Evolutionary conservation across 2,797 vertebrate genomes (phyloP).

Genomic region (Hydrocynus forskahlii): DNA sequence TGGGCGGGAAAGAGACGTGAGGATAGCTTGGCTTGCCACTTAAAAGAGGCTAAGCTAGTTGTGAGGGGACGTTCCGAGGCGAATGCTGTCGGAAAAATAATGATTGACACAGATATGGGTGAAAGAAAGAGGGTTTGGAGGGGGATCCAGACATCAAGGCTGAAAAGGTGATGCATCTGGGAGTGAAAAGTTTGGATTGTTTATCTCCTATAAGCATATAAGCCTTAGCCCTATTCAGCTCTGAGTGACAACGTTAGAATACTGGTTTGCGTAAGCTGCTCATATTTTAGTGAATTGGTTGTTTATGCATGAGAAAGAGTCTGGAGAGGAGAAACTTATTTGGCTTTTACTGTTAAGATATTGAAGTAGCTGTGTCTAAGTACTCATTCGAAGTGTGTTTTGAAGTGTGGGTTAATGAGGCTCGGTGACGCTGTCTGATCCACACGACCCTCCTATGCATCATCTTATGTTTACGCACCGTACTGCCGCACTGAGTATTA

Average conservation of each 20-base stretch:
- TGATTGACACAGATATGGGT: slow-evolving; percentile 73
- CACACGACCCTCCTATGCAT: slow-evolving; percentile 13
- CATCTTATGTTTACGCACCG: slow-evolving; percentile 28
- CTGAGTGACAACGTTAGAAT: slow-evolving; percentile 14
- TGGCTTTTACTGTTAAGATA: neutral
- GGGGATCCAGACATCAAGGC: slow-evolving; percentile 48
- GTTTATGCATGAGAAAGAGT: neutral
- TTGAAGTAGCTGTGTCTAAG: neutral
- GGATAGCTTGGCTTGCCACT: slow-evolving; percentile 36
- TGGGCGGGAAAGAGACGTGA: slow-evolving; percentile 61
- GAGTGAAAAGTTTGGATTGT: slow-evolving; percentile 57
- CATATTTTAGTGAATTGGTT: neutral
- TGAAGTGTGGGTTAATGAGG: slow-evolving; percentile 16
- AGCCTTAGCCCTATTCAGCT: neutral
- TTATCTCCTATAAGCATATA: slow-evolving; percentile 29
- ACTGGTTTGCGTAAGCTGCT: neutral
- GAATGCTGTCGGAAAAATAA: slow-evolving; percentile 66
- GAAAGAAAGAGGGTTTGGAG: slow-evolving; percentile 40
- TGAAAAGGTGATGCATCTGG: slow-evolving; percentile 15
- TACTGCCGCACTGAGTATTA: slow-evolving; percentile 45
- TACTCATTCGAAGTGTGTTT: slow-evolving; percentile 10
- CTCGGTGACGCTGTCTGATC: slow-evolving; percentile 12
- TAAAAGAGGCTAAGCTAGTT: slow-evolving; percentile 41
- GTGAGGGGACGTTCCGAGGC: slow-evolving; percentile 33
- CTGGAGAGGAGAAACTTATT: neutral